phyloP scores from a whole-genome alignment of 2,888 invertebrate genomes.

The Calephelis perditalis region DNA sequence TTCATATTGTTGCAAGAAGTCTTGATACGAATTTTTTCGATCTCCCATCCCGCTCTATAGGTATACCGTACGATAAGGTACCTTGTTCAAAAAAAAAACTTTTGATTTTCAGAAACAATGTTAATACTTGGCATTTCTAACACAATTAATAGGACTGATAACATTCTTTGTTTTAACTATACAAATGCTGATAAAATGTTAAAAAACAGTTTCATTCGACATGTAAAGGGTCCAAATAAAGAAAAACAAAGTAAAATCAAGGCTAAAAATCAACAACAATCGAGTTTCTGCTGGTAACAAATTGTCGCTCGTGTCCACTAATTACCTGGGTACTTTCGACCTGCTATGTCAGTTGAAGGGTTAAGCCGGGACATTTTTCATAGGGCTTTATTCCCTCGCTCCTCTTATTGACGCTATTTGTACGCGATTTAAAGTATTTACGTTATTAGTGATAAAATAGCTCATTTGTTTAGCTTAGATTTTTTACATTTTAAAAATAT shows the following conservation, averaged over 20 bases:
- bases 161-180: too few species aligned
- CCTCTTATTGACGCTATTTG: conserved; percentile 42
- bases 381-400: conserved; percentile 34
- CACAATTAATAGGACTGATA: too few species aligned
- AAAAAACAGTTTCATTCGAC: too few species aligned
- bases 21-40: too few species aligned
- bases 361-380: conserved; percentile 48
- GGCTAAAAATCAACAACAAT: conserved; percentile 31
- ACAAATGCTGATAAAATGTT: too few species aligned
- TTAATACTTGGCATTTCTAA: too few species aligned
- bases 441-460: conserved; percentile 28
- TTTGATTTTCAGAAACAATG: too few species aligned
- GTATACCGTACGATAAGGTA: too few species aligned
- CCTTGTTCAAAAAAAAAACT: too few species aligned
- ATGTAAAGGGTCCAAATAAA: neutral
- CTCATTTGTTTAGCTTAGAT: conserved; percentile 28
- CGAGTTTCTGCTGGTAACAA: conserved; percentile 32
- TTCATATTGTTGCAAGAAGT: too few species aligned
- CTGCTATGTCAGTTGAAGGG: conserved; percentile 39
- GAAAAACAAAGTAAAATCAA: conserved; percentile 24
- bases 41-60: too few species aligned
- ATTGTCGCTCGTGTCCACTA: conserved; percentile 38
- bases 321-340: conserved; percentile 36
- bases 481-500: conserved; percentile 1
- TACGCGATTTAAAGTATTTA: conserved; percentile 40